Evolutionary conservation across 2,113 vertebrate genomes (phyloP), one percentile per base, ranked within the genome.

Genomic region (Chionis minor): DNA sequence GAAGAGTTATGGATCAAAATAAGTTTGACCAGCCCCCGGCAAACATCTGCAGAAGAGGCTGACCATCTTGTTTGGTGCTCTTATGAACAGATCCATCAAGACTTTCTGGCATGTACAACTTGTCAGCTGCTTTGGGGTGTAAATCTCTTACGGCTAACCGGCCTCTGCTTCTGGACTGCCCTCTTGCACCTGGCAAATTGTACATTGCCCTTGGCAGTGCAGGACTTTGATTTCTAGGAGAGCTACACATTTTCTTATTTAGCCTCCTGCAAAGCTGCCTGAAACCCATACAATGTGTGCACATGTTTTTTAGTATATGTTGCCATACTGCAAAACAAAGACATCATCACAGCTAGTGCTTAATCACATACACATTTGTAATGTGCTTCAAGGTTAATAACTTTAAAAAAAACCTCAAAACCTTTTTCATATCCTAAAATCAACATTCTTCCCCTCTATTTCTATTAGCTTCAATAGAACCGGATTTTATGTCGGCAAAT

Each of bases 21-120:
- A 88, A 63, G 32, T 78, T 82, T 1, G 6, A 19, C 30, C 14
- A 78, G 49, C 78, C 58, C 67, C 38, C 1, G 8, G 91, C 70
- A 91, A 33, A 78, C 70, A 79, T 67, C 78, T 90, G 52, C 67
- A 88, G 81, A 75, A 75, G 61, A 55, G 61, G 65, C 65, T 94
- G 88, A 81, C 71, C 70, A 26, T 67, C 75, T 91, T 92, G 40
- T 75, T 83, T 62, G 38, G 30, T 70, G 75, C 32, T 55, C 22
- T 88, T 90, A 65, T 21, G 56, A 95, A 40, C 35, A 91, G 17
- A 90, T 96, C 74, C 67, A 56, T 95, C 88, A 91, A 59, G 59
- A 16, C 33, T 84, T 86, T 74, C 71, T 94, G 91, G 78, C 77
- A 67, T 0, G 9, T 86, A 79, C 69, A 62, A 52, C 54, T 80